phyloP scores from a whole-genome alignment of 1,140 invertebrate genomes.

The Musca domestica region DNA sequence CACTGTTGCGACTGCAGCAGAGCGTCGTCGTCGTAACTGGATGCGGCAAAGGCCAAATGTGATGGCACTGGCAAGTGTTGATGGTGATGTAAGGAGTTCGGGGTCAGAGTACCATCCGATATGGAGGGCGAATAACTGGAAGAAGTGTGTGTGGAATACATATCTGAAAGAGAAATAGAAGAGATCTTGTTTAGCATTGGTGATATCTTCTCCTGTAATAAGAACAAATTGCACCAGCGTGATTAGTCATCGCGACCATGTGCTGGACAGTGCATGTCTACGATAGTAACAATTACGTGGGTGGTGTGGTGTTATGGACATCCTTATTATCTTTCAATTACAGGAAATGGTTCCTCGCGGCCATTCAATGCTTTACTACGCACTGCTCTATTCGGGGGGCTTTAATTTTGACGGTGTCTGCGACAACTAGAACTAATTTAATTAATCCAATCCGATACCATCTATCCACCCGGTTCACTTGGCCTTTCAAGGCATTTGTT shows the following conservation, averaged over 20 bases:
- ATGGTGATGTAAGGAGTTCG: slow-evolving; percentile 37
- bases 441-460: slow-evolving; percentile 1
- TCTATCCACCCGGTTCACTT: too few species aligned
- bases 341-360: slow-evolving; percentile 21
- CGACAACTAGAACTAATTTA: slow-evolving; percentile 11
- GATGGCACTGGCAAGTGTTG: slow-evolving; percentile 7
- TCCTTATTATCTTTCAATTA: slow-evolving; percentile 25
- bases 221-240: not conserved
- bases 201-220: not conserved
- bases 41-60: slow-evolving; percentile 6
- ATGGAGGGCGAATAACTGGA: slow-evolving; percentile 52
- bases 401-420: not conserved
- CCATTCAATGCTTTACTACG: not conserved
- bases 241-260: slow-evolving; percentile 1
- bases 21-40: not conserved
- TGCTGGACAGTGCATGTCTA: too few species aligned
- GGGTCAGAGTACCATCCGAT: slow-evolving; percentile 50
- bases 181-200: not conserved
- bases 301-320: slow-evolving; percentile 13
- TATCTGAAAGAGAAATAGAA: slow-evolving; percentile 37
- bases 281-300: not conserved
- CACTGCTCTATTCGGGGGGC: not conserved
- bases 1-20: not conserved
- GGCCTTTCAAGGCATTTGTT: not conserved
- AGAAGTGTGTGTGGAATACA: slow-evolving; percentile 53